phyloP scores from a whole-genome alignment of 1,140 invertebrate species.

The Cotesia glomerata region DNA sequence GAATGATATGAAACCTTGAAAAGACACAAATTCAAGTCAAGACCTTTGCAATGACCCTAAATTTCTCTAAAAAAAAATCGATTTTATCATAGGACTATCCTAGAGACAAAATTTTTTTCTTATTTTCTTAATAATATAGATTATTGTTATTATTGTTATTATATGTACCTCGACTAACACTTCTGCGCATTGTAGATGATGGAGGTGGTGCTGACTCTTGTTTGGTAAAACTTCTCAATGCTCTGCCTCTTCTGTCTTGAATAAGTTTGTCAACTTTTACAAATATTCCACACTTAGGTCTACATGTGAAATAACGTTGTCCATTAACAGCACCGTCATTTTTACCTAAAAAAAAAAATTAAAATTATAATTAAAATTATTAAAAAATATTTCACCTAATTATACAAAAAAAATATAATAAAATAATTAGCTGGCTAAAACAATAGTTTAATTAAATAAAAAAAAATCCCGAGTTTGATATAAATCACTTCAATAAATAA shows the following conservation, averaged over 20 bases:
- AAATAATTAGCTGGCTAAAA: not conserved
- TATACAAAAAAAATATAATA: too few species aligned
- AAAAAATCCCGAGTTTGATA: not conserved
- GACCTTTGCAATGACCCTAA: too few species aligned
- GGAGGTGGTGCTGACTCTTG: constrained; percentile 43
- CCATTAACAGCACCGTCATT: constrained; percentile 93
- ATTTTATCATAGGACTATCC: too few species aligned
- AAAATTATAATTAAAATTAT: not conserved
- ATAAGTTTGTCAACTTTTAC: constrained; percentile 86
- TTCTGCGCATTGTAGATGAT: constrained; percentile 56
- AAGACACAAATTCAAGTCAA: too few species aligned
- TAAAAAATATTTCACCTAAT: not conserved
- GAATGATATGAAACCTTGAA: too few species aligned
- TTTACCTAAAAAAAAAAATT: constrained; percentile 71
- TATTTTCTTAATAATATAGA: not conserved
- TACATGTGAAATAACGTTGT: constrained; percentile 87
- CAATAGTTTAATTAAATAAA: not conserved
- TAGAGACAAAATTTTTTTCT: not conserved
- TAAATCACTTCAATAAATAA: too few species aligned
- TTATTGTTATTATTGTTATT: too few species aligned
- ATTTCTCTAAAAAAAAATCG: too few species aligned
- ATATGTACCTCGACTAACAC: constrained; percentile 51
- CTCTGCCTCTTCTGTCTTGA: constrained; percentile 78
- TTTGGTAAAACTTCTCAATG: constrained; percentile 71
- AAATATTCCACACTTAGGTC: constrained; percentile 89